phyloP scores from a whole-genome alignment of 2,797 vertebrate genomes.

The Peromyscus melanophrys region DNA sequence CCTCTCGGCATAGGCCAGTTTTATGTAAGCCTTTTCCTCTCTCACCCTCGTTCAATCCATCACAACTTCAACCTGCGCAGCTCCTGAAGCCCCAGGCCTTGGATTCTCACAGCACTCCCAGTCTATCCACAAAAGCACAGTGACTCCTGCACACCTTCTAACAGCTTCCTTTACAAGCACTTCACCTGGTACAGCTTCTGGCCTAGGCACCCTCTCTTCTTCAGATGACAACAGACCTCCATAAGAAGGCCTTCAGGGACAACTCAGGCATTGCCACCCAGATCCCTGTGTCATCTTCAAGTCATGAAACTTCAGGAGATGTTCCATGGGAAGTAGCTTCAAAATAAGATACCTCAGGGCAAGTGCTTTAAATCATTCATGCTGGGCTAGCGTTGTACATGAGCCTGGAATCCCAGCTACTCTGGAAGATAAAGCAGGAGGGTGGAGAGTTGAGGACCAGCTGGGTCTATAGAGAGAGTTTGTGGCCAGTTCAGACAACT shows the following conservation, averaged over 20 bases:
- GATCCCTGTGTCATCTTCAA: background rate
- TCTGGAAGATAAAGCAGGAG: background rate
- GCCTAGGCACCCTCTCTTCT: background rate
- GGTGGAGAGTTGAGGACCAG: background rate
- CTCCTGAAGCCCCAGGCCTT: rapidly evolving
- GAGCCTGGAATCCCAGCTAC: background rate
- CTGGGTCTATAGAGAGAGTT: background rate
- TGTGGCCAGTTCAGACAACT: background rate
- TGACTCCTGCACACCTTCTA: rapidly evolving
- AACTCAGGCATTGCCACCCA: background rate
- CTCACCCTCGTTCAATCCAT: rapidly evolving
- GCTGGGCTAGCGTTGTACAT: background rate
- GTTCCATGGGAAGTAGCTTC: background rate
- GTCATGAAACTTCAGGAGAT: background rate
- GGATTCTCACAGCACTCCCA: background rate
- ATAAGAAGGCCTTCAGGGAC: background rate
- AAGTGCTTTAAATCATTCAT: background rate
- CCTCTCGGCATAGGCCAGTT: background rate
- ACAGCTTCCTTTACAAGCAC: background rate
- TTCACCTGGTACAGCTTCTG: background rate
- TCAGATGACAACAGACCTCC: background rate
- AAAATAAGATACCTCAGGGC: background rate
- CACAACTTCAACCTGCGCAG: background rate
- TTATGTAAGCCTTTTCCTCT: background rate
- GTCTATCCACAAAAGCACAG: background rate